These are phyloP conservation scores for Hemicordylus capensis DNA, from an alignment of 2,113 vertebrate genomes.

Conservation along the genomic window DNA sequence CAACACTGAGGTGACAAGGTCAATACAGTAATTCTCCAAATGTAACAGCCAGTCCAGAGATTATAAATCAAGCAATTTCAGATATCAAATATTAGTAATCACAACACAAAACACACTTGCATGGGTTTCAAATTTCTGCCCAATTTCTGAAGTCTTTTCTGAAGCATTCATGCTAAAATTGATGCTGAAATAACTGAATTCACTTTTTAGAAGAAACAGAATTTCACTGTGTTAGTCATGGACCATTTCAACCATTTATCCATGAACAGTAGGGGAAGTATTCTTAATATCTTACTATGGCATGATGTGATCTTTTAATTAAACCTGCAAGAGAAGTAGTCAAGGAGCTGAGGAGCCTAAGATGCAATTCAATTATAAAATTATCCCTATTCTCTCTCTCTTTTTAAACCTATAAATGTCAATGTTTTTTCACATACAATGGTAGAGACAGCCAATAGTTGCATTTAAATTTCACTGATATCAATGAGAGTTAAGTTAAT, in stretches of 20 bases:
- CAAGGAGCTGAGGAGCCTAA: background rate
- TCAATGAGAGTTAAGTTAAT: background rate
- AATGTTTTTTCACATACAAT: background rate
- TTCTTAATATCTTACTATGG: fast-evolving
- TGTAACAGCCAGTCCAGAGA: background rate
- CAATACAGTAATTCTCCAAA: slow-evolving; percentile 24
- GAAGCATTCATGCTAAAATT: background rate
- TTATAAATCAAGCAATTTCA: slow-evolving; percentile 15
- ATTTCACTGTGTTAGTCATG: background rate
- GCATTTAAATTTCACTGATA: background rate
- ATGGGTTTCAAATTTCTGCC: background rate
- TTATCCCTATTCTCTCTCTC: fast-evolving
- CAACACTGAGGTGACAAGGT: slow-evolving; percentile 45
- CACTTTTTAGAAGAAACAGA: background rate
- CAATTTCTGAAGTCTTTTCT: background rate
- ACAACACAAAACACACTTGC: background rate
- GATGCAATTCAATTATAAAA: background rate
- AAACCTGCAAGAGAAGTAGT: background rate
- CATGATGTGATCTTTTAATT: background rate
- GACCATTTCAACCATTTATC: fast-evolving
- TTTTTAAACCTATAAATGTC: too few relatives aligned
- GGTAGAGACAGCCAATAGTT: background rate
- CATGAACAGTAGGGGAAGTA: background rate
- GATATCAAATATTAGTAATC: background rate
- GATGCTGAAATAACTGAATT: too few relatives aligned